phyloP scores from a whole-genome alignment of 2,113 vertebrate genomes.

The Mustela nigripes region DNA sequence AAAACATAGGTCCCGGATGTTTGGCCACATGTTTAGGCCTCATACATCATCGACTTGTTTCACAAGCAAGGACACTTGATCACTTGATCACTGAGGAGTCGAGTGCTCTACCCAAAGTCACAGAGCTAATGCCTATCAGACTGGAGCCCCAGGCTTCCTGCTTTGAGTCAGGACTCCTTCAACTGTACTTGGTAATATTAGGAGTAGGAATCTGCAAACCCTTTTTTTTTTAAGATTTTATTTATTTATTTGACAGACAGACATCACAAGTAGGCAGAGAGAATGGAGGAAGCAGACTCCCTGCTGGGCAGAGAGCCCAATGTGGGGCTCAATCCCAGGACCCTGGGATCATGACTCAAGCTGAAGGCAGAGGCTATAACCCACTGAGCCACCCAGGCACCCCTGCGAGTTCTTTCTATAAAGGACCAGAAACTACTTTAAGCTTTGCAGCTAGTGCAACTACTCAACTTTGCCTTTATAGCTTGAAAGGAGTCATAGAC shows the following conservation, averaged over 20 bases:
- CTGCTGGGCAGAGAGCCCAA: no score
- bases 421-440: background rate
- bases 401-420: background rate
- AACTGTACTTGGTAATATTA: background rate
- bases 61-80: background rate
- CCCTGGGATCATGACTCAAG: no score
- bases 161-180: background rate
- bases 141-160: background rate
- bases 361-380: no score
- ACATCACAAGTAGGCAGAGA: no score
- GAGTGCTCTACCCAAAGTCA: background rate
- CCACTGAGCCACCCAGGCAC: no score
- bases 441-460: background rate
- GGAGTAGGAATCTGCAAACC: background rate
- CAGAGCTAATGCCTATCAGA: background rate
- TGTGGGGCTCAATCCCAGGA: no score
- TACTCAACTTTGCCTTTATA: background rate
- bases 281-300: no score
- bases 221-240: background rate
- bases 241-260: no score
- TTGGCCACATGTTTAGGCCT: background rate
- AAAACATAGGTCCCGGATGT: slow-evolving; percentile 27
- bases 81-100: background rate
- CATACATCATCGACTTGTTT: background rate
- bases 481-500: background rate